Evolutionary conservation across 2,888 invertebrate genomes (phyloP).

Genomic region (Pyrgus malvae): DNA sequence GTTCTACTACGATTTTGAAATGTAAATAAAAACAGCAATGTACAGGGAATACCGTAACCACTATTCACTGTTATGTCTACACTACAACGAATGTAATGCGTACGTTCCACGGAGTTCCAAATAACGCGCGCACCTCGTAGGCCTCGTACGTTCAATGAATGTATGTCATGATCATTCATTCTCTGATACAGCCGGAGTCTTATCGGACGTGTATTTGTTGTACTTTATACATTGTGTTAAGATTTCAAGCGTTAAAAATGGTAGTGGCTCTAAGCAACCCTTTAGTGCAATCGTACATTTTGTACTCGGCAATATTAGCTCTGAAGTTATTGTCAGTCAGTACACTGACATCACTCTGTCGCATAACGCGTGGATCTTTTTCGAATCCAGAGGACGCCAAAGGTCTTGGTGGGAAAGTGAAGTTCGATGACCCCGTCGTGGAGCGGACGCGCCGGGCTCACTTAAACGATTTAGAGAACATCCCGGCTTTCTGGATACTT

Average conservation of each 20-base stretch:
- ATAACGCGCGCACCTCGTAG: too few species aligned
- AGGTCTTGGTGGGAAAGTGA: conserved; percentile 45
- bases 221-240: not conserved
- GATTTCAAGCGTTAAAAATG: conserved; percentile 28
- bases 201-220: not conserved
- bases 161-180: not conserved
- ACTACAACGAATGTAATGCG: too few species aligned
- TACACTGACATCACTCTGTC: conserved; percentile 41
- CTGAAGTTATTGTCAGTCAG: conserved; percentile 47
- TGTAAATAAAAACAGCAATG: too few species aligned
- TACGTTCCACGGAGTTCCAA: too few species aligned
- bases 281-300: conserved; percentile 44
- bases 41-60: too few species aligned
- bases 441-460: conserved; percentile 81
- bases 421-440: conserved; percentile 56
- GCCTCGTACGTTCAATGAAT: too few species aligned
- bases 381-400: conserved; percentile 46
- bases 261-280: conserved; percentile 40
- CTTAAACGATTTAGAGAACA: conserved; percentile 88
- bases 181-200: not conserved
- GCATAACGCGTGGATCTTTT: conserved; percentile 47
- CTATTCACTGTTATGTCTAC: too few species aligned
- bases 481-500: conserved; percentile 83
- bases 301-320: conserved; percentile 48
- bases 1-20: too few species aligned